These are phyloP conservation scores for Chaenocephalus aceratus DNA, from an alignment of 2,113 vertebrate genomes.

Conservation along the genomic window DNA sequence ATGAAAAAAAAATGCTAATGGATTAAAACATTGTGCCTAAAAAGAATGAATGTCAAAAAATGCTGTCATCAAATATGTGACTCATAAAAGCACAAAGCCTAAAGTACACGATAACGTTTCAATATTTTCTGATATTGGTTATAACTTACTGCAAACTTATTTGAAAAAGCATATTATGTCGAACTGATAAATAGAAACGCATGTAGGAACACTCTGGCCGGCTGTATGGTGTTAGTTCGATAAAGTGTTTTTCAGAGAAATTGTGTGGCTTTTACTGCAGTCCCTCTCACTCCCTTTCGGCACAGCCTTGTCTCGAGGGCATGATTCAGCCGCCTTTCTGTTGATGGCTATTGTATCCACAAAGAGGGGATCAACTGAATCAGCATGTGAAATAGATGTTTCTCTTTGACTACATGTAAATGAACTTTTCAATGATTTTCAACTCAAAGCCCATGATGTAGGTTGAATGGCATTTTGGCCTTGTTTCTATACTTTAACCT, in stretches of 20 bases:
- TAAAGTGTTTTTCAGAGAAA: slow-evolving; percentile 10
- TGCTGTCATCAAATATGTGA: neutral
- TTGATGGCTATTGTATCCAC: slow-evolving; percentile 66
- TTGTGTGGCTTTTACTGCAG: slow-evolving; percentile 29
- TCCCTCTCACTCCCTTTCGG: slow-evolving; percentile 44
- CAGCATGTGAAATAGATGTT: slow-evolving; percentile 70
- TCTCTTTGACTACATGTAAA: slow-evolving; percentile 61
- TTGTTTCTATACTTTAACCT: slow-evolving; percentile 30
- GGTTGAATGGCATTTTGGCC: slow-evolving; percentile 44
- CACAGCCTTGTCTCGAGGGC: slow-evolving; percentile 58
- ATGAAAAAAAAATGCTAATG: neutral
- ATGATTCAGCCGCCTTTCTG: slow-evolving; percentile 51
- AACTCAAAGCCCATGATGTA: slow-evolving; percentile 55
- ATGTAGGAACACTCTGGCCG: neutral
- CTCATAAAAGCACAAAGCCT: neutral
- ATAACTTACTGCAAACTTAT: neutral
- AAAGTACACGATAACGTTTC: neutral
- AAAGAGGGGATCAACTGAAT: slow-evolving; percentile 65
- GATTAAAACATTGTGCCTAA: neutral
- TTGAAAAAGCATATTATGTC: neutral
- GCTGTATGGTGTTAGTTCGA: neutral
- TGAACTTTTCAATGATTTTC: slow-evolving; percentile 62
- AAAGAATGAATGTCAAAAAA: neutral
- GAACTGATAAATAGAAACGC: slow-evolving; percentile 1
- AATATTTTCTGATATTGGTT: neutral